A percentile compares a stretch with the other conserved stretches of the same genome.
Conservation (phyloP, 2,113 vertebrate genomes). For the Andinoacara biseriatus region DNA sequence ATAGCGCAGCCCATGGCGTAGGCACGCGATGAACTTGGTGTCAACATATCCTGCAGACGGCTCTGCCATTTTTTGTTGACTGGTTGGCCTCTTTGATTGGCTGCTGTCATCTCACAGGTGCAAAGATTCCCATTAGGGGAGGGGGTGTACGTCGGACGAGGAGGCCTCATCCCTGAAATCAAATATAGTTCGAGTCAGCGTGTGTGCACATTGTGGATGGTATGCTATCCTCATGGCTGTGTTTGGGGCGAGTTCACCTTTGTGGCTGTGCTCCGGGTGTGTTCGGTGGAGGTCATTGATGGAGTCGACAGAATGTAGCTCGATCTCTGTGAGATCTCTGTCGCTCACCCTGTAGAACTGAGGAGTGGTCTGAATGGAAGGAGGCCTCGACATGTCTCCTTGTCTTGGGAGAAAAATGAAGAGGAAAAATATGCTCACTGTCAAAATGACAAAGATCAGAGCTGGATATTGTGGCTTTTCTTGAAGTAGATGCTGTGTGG, state of each 20-base stretch:
- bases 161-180: constrained; percentile 56
- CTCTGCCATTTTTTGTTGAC: constrained; percentile 54
- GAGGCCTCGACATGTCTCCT: constrained; percentile 70
- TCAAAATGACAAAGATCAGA: background rate
- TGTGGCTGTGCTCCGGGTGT: constrained; percentile 76
- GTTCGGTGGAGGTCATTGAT: constrained; percentile 91
- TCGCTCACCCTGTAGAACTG: constrained; percentile 77
- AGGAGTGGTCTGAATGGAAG: constrained; percentile 72
- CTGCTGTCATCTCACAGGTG: constrained; percentile 15
- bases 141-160: constrained; percentile 56
- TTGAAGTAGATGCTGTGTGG: background rate
- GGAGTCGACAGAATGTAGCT: constrained; percentile 88
- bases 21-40: constrained; percentile 59
- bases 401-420: background rate
- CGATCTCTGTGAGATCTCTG: constrained; percentile 84
- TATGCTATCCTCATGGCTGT: constrained; percentile 57
- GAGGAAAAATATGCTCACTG: background rate
- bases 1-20: constrained; percentile 79
- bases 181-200: background rate
- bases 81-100: constrained; percentile 44
- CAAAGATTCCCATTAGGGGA: constrained; percentile 69
- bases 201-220: constrained; percentile 38
- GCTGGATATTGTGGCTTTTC: background rate
- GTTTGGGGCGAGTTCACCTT: constrained; percentile 69
- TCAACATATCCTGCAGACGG: constrained; percentile 64